Evolutionary conservation across 92 coral and sea anemone species (phyloP).

Genomic region (Nematostella vectensis): DNA sequence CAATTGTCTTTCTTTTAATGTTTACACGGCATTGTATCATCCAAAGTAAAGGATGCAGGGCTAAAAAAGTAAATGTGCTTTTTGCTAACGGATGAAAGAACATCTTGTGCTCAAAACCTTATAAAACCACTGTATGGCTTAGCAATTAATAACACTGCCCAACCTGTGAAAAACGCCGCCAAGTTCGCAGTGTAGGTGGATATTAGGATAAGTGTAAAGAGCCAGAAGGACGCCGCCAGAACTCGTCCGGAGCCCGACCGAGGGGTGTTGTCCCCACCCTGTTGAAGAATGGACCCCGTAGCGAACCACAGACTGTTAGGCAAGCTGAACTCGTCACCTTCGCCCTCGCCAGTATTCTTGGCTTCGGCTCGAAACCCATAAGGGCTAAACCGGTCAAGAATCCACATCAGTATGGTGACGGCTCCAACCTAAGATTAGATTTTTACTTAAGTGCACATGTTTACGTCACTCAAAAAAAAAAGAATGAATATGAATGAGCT

Average conservation of each 20-base stretch:
- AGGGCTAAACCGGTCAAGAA: conserved; percentile 88
- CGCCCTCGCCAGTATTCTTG: conserved; percentile 68
- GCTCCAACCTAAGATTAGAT: conserved; percentile 70
- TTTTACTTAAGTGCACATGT: too few species aligned
- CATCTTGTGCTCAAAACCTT: too few species aligned
- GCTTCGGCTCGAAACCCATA: conserved; percentile 86
- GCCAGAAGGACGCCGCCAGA: conserved; percentile 89
- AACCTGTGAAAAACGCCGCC: conserved; percentile 98
- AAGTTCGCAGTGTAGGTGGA: conserved; percentile 98
- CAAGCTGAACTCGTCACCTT: conserved; percentile 80
- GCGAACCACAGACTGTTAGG: conserved; percentile 96
- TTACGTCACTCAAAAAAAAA: too few species aligned
- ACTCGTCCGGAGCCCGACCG: conserved; percentile 85
- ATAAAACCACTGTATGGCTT: too few species aligned
- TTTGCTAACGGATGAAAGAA: too few species aligned
- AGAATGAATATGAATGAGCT: too few species aligned
- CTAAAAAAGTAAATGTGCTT: too few species aligned
- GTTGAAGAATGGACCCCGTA: conserved; percentile 87
- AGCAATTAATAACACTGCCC: too few species aligned
- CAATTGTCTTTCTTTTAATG: too few species aligned
- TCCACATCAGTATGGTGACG: conserved; percentile 64
- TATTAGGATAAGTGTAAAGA: conserved; percentile 81
- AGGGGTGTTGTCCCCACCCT: conserved; percentile 95
- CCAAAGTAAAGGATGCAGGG: too few species aligned
- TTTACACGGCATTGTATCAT: too few species aligned